Percentiles rank a stretch among this genome's conserved stretches.
These are phyloP conservation scores for Alentia gelatinosa DNA, from an alignment of 2,888 invertebrate species.

Conservation along the genomic window DNA sequence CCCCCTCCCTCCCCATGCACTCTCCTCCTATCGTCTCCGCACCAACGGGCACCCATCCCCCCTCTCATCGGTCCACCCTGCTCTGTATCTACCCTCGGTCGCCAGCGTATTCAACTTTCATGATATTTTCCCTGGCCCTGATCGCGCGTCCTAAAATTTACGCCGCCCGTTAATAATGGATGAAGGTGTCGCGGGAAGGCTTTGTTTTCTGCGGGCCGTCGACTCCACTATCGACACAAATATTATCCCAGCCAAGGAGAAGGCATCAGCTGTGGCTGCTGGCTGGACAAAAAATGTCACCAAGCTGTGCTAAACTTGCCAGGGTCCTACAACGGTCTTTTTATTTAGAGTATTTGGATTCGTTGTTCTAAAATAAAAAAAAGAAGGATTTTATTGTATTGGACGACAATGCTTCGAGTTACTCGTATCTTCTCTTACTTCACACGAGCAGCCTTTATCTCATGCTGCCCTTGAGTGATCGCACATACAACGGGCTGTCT, in stretches of 20 bases:
- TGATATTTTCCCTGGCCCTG: constrained; percentile 41
- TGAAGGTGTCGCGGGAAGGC: neutral
- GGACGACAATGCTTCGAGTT: too few relatives aligned
- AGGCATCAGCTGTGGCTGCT: constrained; percentile 14
- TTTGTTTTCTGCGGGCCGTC: constrained; percentile 45
- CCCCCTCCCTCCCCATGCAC: neutral
- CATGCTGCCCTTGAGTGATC: too few relatives aligned
- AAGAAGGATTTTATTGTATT: too few relatives aligned
- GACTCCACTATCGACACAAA: constrained; percentile 15
- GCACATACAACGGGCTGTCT: too few relatives aligned
- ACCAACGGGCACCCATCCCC: neutral
- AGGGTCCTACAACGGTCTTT: too few relatives aligned
- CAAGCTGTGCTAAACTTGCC: neutral
- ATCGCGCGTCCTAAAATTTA: constrained; percentile 36
- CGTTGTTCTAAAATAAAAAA: too few relatives aligned
- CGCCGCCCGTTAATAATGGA: constrained; percentile 26
- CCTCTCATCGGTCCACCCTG: neutral
- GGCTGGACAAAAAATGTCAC: neutral
- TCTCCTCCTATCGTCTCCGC: neutral
- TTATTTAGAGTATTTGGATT: too few relatives aligned
- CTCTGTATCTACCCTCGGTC: neutral
- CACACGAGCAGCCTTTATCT: too few relatives aligned
- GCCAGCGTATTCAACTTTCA: constrained; percentile 25
- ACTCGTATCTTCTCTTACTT: too few relatives aligned
- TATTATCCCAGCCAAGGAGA: constrained; percentile 14